Base-by-base conservation (phyloP, 2,113 vertebrate genomes). In the Carassius auratus region DNA sequence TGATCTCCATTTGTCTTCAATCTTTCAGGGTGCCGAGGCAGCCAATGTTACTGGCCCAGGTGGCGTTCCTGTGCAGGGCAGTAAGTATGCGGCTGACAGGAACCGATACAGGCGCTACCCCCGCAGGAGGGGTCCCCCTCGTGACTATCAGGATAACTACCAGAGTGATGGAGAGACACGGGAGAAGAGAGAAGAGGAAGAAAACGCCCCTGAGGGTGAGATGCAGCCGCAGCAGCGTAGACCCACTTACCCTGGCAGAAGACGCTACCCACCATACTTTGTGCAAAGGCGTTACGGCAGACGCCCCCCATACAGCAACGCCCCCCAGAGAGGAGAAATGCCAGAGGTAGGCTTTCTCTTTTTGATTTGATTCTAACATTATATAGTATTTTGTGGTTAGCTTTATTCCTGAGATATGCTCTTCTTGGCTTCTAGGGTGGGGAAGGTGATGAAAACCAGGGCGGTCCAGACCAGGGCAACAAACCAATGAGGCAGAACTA, bases 41-140 rank as follows among this genome's bases (percentile, higher is more conserved):
- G 97, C 98, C 89, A 99, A 99, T 26, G 98, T 99, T 88, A 99
- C 98, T 83, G 98, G 98, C 85, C 98, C 98, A 86, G 98, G 97
- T 86, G 98, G 98, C 38, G 96, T 97, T 86, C 97, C 98, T 90
- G 98, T 99, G 90, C 98, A 99, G 96, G 98, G 98, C 89, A 99
- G 98, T 90, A 99, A 99, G 94, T 99, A 99, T 4, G 98, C 98
- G 83, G 98, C 98, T 90, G 98, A 99, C 93, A 96, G 98, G 93
- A 99, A 98, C 95, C 97, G 98, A 92, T 99, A 98, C 88, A 96
- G 98, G 92, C 97, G 98, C 91, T 99, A 97, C 89, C 97, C 97
- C 92, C 95, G 98, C 91, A 97, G 98, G 88, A 96, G 97, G 94
- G 98, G 96, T 86, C 98, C 98, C 90, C 97, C 98, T 76, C 98